These are phyloP conservation scores for Callopanchax toddi DNA, from an alignment of 2,113 vertebrate species.

Conservation along the genomic window DNA sequence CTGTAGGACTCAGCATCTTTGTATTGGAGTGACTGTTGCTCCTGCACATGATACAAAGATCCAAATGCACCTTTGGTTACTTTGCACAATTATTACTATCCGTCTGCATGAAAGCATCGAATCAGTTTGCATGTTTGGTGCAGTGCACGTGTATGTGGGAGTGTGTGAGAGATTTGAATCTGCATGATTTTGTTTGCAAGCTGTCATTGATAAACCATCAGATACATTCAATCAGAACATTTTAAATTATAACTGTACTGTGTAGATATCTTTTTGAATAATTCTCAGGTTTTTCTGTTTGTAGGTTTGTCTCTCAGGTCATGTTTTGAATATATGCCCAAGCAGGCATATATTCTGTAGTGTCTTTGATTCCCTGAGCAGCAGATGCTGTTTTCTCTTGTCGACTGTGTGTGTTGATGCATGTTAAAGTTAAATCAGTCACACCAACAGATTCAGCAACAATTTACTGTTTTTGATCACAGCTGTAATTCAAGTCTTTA, in stretches of 20 bases:
- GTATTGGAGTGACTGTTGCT: slow-evolving; percentile 35
- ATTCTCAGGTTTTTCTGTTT: background rate
- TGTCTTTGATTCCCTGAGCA: slow-evolving; percentile 18
- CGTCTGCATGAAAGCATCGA: slow-evolving; percentile 9
- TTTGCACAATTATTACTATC: slow-evolving; percentile 6
- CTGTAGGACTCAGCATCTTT: slow-evolving; percentile 50
- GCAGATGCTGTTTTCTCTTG: background rate
- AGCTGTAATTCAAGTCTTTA: background rate
- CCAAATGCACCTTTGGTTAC: slow-evolving; percentile 17
- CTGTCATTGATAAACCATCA: slow-evolving; percentile 7
- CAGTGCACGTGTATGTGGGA: background rate
- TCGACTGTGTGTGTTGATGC: slow-evolving; percentile 22
- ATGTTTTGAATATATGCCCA: slow-evolving; percentile 20
- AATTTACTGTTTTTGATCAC: background rate
- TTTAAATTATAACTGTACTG: background rate
- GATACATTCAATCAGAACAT: background rate
- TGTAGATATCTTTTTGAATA: background rate
- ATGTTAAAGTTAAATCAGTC: slow-evolving; percentile 27
- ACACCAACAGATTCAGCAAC: slow-evolving; percentile 24
- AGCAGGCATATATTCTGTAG: slow-evolving; percentile 18
- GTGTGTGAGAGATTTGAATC: background rate
- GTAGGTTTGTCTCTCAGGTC: slow-evolving; percentile 9
- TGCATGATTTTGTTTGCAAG: slow-evolving; percentile 39
- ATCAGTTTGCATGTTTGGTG: slow-evolving; percentile 1
- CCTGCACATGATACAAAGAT: slow-evolving; percentile 48